A percentile compares a stretch with the other conserved stretches of the same genome.
Conservation (phyloP, 30 jellyfish, hydroid and myxozoan genomes). For the Chrysaora quinquecirrha region DNA sequence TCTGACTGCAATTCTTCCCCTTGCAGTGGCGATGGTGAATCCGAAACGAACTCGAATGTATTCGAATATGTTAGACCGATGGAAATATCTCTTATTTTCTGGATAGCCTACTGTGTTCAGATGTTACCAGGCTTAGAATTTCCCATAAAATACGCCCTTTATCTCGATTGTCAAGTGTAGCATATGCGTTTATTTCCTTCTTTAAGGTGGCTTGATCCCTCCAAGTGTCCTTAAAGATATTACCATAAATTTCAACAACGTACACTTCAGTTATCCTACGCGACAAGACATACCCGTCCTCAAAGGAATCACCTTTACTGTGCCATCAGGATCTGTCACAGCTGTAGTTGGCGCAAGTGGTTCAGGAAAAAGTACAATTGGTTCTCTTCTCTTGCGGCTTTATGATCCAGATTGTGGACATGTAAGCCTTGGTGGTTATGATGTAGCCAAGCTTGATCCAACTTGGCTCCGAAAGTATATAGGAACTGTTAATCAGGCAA, state of each 20-base stretch:
- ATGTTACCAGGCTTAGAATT: too few relatives aligned
- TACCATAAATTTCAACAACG: constrained; percentile 68
- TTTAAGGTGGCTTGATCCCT: constrained; percentile 85
- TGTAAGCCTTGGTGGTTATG: constrained; percentile 74
- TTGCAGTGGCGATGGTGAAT: too few relatives aligned
- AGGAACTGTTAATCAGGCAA: constrained; percentile 97
- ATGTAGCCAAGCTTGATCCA: constrained; percentile 82
- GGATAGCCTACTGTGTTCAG: too few relatives aligned
- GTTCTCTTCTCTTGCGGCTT: constrained; percentile 84
- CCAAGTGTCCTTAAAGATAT: constrained; percentile 42
- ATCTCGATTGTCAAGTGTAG: not conserved
- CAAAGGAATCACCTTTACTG: constrained; percentile 64
- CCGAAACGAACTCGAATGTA: too few relatives aligned
- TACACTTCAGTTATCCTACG: constrained; percentile 78
- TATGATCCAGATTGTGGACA: constrained; percentile 91
- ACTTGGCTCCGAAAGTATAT: constrained; percentile 75
- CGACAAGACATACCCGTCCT: constrained; percentile 69
- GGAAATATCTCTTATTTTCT: too few relatives aligned
- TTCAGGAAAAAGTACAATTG: constrained; percentile 97
- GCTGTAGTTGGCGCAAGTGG: constrained; percentile 99
- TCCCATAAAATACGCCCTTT: not conserved
- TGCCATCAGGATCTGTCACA: constrained; percentile 82
- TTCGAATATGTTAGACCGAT: too few relatives aligned
- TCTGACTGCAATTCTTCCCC: too few relatives aligned
- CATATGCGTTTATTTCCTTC: not conserved